Evolutionary conservation across 1,140 invertebrate species (phyloP).

Genomic region (Bradynema listronoti): DNA sequence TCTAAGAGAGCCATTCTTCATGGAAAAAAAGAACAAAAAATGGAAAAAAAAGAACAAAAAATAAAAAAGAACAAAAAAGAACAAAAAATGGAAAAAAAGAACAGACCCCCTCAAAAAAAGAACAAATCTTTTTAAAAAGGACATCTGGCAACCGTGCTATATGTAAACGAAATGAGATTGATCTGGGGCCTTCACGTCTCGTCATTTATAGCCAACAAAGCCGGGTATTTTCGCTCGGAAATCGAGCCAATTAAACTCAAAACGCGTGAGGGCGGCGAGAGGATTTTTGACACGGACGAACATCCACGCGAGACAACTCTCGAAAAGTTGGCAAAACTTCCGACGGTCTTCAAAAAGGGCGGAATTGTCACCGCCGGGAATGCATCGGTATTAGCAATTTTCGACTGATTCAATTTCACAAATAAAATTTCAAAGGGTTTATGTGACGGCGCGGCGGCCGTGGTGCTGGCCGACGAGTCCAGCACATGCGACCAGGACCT

Average conservation of each 20-base stretch:
- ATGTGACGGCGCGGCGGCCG: conserved; percentile 84
- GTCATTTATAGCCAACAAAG: conserved; percentile 72
- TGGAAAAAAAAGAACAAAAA: no score
- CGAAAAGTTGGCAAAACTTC: conserved; percentile 73
- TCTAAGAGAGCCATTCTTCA: no score
- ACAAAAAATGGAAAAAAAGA: no score
- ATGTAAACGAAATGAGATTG: no score
- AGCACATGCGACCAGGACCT: conserved; percentile 74
- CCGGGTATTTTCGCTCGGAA: conserved; percentile 80
- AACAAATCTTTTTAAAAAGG: no score
- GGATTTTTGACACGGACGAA: conserved; percentile 77
- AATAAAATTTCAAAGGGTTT: conserved; percentile 68
- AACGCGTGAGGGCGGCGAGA: conserved; percentile 69
- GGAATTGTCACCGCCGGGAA: conserved; percentile 89
- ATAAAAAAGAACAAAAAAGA: no score
- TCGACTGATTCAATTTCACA: not conserved
- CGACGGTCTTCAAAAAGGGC: conserved; percentile 87
- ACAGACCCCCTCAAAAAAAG: no score
- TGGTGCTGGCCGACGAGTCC: conserved; percentile 79
- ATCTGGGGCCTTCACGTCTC: no score
- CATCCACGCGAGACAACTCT: conserved; percentile 87
- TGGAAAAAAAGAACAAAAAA: no score
- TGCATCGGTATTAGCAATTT: conserved; percentile 59
- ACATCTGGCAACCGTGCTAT: no score
- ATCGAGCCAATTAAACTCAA: conserved; percentile 78